Base-by-base conservation (phyloP, 1,140 invertebrate genomes). In the Drepana arcuata region DNA sequence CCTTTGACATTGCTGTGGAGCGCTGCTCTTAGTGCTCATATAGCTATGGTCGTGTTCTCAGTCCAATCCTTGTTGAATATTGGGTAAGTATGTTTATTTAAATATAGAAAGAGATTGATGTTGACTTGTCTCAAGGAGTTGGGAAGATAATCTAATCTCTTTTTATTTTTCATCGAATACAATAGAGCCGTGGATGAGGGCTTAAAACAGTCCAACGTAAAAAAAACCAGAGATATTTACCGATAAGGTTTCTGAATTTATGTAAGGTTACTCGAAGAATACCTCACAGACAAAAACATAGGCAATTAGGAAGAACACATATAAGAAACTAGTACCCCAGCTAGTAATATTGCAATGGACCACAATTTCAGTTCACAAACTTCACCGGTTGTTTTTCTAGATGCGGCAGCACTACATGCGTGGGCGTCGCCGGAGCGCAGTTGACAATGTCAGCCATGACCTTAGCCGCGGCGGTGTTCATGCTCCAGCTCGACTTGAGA, bases 1-100 rank as follows among this genome's bases (percentile, higher is more conserved):
- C 83, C 84, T 0, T 53, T 87, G 0, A 83, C 85, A 0, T 38
- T 78, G 2, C 64, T 87, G 2, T 87, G 86, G 86, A 62, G 65
- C 0, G 37, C 68, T 1, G 85, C 86, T 1, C 63, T 84, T 23
- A 68, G 64, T 0, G 79, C 84, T 1, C 81, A 85, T 38, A 51
- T 75, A 3, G 71, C 82, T 2, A 81, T 86, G 61, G 43, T 85
- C 10, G 53, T 71, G 0, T 79, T 85, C 39, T 78, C 75, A 16
- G 59, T 77, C 3, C 64, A 74, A 40, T 77, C 81, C 1, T 38
- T 81, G 2, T 38, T 75, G 45, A 77, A 79, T 58, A 46, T 77
- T 27, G 74, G 72, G 77, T 81, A 48, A 71, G 63, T 51, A 7
- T 10, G 13, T 29, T n/a, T 2, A 30, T 27, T 26, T 12, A 24